Evolutionary conservation across 2,888 invertebrate species (phyloP).

Genomic region (Euclidia mi): DNA sequence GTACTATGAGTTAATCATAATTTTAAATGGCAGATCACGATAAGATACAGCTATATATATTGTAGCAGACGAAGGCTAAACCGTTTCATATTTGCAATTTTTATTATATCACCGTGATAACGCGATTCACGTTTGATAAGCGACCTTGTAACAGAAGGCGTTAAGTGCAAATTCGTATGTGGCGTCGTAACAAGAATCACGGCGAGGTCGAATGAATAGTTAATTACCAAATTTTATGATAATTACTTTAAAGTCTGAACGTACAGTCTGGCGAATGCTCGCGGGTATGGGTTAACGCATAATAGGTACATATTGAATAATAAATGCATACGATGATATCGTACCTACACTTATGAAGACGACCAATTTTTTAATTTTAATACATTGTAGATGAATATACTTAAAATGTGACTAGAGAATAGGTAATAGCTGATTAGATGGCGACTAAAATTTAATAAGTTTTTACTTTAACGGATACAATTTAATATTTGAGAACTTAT

Average conservation of each 20-base stretch:
- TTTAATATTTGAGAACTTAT: too few species aligned
- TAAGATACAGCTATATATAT: conserved; percentile 61
- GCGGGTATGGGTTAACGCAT: too few species aligned
- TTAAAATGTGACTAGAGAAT: too few species aligned
- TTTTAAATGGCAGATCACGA: conserved; percentile 25
- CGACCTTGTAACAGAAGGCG: conserved; percentile 30
- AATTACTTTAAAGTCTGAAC: conserved; percentile 64
- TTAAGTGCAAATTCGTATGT: conserved; percentile 45
- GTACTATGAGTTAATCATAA: too few species aligned
- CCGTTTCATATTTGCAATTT: conserved; percentile 55
- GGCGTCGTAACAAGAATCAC: conserved; percentile 41
- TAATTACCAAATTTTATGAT: conserved; percentile 74
- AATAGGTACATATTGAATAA: too few species aligned
- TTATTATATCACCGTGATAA: conserved; percentile 63
- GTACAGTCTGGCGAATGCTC: conserved; percentile 49
- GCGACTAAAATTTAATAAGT: too few species aligned
- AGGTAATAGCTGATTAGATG: too few species aligned
- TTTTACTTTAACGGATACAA: too few species aligned
- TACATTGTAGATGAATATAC: too few species aligned
- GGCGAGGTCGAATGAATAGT: conserved; percentile 63
- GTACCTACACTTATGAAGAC: too few species aligned
- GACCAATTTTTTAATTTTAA: too few species aligned
- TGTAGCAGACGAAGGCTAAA: conserved; percentile 55
- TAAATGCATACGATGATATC: too few species aligned
- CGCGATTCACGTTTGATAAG: conserved; percentile 30